Base-by-base conservation (phyloP, 1,140 invertebrate genomes). In the Lepeophtheirus salmonis region DNA sequence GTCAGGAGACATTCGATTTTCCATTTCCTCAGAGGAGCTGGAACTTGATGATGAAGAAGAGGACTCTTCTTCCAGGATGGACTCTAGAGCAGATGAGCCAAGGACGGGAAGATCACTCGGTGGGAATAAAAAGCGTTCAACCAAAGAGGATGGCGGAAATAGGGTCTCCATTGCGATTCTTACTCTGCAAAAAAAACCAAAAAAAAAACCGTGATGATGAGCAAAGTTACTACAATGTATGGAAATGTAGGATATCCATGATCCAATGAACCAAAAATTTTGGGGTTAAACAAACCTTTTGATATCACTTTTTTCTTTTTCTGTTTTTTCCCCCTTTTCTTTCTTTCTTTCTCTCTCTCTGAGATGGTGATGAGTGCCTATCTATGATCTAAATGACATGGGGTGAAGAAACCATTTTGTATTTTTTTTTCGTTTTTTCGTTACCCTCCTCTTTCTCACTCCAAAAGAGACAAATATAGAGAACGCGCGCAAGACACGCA, bases 41-140 rank as follows among this genome's bases (percentile, higher is more conserved):
- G n/a, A 41, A n/a, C 6, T 10, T 41, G 30, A 41, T 6, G 30
- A 6, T 41, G 30, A 41, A n/a, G 30, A 41, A n/a, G 30, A 41
- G 30, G 6, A 10, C 30, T 41, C 30, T 41, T 41, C 30, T n/a
- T 41, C 30, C 30, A 41, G 30, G 30, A 41, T 41, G 30, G 30
- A 41, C 30, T 41, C 30, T n/a, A 41, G 30, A 18, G 49, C 49
- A 17, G 49, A 50, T 3, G 18, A 21, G 18, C 52, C 52, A 14
- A 54, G 23, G n/a, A 54, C 52, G 52, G 52, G 52, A 2, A 54
- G 22, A 20, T 54, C 52, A 54, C 52, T 54, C 1, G 52, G 52
- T 20, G 23, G 23, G 23, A 21, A 54, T 1, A 54, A 13, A 20
- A 54, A 54, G 6, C 30, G 6, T n/a, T 41, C 30, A 41, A 41